Evolutionary conservation across 2,797 vertebrate species (phyloP).

Genomic region (Gymnothorax javanicus): DNA sequence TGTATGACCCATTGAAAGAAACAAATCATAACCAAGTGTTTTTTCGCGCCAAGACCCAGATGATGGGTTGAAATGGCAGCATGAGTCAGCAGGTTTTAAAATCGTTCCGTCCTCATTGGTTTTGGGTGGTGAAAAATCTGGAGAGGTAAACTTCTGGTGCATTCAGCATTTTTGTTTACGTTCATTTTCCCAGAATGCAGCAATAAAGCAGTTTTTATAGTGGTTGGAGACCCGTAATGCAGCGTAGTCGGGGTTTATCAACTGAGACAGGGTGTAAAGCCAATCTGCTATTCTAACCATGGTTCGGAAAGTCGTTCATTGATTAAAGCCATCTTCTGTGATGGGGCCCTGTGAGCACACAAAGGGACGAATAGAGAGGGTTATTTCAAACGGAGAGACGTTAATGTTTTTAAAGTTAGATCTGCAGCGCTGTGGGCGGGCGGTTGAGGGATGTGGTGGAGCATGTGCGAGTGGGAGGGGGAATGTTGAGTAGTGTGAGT

Average conservation of each 20-base stretch:
- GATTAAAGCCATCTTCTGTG: slow-evolving; percentile 69
- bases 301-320: slow-evolving; percentile 65
- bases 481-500: background rate
- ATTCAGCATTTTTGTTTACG: background rate
- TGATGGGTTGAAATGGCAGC: background rate
- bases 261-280: background rate
- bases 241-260: slow-evolving; percentile 28
- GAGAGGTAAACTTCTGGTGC: background rate
- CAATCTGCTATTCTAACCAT: slow-evolving; percentile 52
- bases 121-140: background rate
- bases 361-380: slow-evolving; percentile 44
- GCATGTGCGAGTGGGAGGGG: slow-evolving; percentile 15
- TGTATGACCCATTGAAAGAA: background rate
- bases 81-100: background rate
- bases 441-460: slow-evolving; percentile 49
- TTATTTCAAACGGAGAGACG: slow-evolving; percentile 42
- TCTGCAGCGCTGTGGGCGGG: slow-evolving; percentile 42
- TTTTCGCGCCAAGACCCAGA: background rate
- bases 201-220: background rate
- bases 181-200: background rate
- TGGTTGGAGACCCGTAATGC: background rate
- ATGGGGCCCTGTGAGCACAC: slow-evolving; percentile 46
- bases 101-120: background rate
- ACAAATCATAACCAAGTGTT: background rate
- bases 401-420: slow-evolving; percentile 58